Evolutionary conservation across 1,140 invertebrate genomes (phyloP), one percentile per base, ranked within the genome.

Genomic region (Phocides pigmalion): DNA sequence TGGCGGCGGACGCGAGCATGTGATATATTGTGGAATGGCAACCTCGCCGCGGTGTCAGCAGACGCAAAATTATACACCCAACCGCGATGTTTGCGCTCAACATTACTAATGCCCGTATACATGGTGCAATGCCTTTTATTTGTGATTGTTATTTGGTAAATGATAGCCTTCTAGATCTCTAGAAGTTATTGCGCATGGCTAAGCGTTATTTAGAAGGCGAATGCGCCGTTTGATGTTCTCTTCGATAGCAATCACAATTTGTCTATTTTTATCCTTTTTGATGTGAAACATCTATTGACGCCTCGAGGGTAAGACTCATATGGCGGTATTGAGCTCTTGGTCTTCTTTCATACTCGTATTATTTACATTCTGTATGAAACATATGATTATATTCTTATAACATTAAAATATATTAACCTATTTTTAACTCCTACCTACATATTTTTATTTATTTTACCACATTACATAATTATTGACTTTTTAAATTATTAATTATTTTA

Each of bases 21-120:
- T 90, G 86, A 90, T 89, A 90, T 90, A 90, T 89, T 84, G 84
- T 81, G 72, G 76, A 75, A 87, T 79, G 68, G 78, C 84, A 72
- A 77, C 76, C 68, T 70, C 70, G 68, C 61, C 73, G 67, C 66
- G 71, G 74, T 86, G 86, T 90, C 87, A 88, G 82, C 85, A 77
- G 51, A 79, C 81, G 79, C 74, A 79, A 83, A 90, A 88, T 90
- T 90, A 90, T 86, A 88, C 82, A 81, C 80, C 70, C 72, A 61
- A 76, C 70, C 69, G 68, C 74, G 66, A 71, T 81, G 80, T 80
- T 84, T 79, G 81, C 76, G 71, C 73, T 70, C 75, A 71, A 73
- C 77, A 68, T 66, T 71, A 68, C 82, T 83, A 84, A 86, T 82
- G 74, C 78, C 68, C 71, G 64, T 77, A 72, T 66, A 72, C 62